These are phyloP conservation scores for Meghimatium bilineatum DNA, from an alignment of 2,888 invertebrate genomes.

Conservation along the genomic window DNA sequence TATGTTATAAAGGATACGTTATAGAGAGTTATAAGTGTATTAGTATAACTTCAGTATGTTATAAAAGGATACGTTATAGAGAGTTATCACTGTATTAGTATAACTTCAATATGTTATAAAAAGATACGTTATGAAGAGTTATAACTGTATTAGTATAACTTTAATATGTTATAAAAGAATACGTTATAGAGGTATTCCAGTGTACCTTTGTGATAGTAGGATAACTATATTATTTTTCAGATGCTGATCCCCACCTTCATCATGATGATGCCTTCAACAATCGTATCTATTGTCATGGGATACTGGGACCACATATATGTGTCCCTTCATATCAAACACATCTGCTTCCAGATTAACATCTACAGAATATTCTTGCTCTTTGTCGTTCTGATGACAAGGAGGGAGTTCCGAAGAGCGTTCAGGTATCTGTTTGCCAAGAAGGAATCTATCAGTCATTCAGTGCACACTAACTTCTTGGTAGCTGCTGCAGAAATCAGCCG, in stretches of 20 bases:
- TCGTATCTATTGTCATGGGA: no score
- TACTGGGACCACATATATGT: background rate
- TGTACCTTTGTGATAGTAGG: no score
- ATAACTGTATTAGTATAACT: no score
- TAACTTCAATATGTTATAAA: no score
- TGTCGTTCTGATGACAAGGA: background rate
- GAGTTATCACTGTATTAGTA: no score
- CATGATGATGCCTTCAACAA: background rate
- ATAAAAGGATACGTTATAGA: no score
- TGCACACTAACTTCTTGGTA: background rate
- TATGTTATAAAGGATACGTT: no score
- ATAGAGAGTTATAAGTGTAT: no score
- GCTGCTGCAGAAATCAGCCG: background rate
- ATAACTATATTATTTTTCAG: background rate
- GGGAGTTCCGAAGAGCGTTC: slow-evolving; percentile 15
- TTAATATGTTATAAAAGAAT: no score
- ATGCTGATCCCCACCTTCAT: background rate
- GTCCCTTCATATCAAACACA: background rate
- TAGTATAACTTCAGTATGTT: no score
- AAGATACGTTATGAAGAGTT: no score
- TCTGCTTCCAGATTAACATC: background rate
- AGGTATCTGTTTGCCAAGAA: background rate
- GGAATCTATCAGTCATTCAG: background rate
- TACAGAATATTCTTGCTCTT: background rate
- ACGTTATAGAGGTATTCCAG: no score